phyloP scores from a whole-genome alignment of 2,888 invertebrate species.

The Limnephilus rhombicus region DNA sequence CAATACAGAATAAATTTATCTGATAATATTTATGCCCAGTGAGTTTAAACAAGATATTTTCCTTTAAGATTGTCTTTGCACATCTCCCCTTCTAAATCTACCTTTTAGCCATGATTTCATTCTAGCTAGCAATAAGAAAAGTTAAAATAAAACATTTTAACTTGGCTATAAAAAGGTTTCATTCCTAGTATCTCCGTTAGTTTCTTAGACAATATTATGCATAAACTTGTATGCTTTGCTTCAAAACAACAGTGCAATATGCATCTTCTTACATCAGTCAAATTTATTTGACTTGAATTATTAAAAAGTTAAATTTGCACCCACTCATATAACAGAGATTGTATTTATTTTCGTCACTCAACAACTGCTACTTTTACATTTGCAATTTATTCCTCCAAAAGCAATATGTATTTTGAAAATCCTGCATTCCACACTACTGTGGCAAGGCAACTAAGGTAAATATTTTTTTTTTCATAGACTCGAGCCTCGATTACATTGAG shows the following conservation, averaged over 20 bases:
- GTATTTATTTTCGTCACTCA: too few relatives aligned
- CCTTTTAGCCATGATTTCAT: not conserved
- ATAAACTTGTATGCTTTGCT: not conserved
- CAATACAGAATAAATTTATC: not conserved
- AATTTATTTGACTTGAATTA: not conserved
- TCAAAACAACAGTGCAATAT: not conserved
- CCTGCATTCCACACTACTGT: too few relatives aligned
- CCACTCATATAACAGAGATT: not conserved
- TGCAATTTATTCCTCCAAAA: not conserved
- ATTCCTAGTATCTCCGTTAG: not conserved
- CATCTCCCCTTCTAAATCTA: not conserved
- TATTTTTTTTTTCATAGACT: too few relatives aligned
- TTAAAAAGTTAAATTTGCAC: not conserved
- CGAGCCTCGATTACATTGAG: too few relatives aligned
- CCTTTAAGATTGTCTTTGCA: not conserved
- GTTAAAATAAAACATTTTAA: not conserved
- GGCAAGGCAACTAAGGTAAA: too few relatives aligned
- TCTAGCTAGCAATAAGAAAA: not conserved
- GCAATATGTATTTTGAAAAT: not conserved
- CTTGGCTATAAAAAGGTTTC: not conserved
- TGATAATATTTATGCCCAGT: not conserved
- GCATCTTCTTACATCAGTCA: not conserved
- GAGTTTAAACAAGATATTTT: not conserved
- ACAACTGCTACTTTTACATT: too few relatives aligned
- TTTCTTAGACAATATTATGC: not conserved